Evolutionary conservation across 2,797 vertebrate species (phyloP), one percentile per base, ranked within the genome.

Genomic region (Alosa sapidissima): DNA sequence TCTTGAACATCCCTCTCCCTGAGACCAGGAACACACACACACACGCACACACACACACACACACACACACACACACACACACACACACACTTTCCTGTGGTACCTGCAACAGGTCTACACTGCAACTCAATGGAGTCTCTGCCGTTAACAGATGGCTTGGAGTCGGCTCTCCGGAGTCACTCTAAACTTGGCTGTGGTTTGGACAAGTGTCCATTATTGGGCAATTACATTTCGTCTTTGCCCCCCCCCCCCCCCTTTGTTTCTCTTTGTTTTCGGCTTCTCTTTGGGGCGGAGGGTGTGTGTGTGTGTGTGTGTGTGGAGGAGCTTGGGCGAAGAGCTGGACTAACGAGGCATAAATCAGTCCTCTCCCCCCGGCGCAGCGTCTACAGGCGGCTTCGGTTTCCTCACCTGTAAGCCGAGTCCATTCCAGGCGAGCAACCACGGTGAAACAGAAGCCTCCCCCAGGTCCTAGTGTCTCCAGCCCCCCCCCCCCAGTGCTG

Each of bases 351-450:
- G 9, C 52, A 75, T 85, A 85, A 85, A 89, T 87, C 84, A 87
- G 75, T 82, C 47, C 49, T n/a, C n/a, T 52, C 85, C 65, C 55
- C 84, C 54, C 83, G 21, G 78, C 86, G 81, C 81, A 75, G 68
- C 48, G 36, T 84, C 84, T 82, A 45, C 75, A 81, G 55, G 55
- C 81, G 78, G 85, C 85, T 83, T 86, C 19, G 55, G 86, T 87
- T 89, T 85, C 86, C 78, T 85, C 72, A 84, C 84, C 86, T 90
- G 89, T 85, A 87, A 87, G 84, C 68, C 68, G 82, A 89, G 81
- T 48, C 82, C 88, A 83, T 83, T 83, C 81, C 84, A 84, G 72
- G 62, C 68, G 81, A 84, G 86, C 86, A 86, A 81, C 49, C 16
- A 82, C 86, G 85, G 81, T 54, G 87, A 87, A 86, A 88, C 88